phyloP scores from a whole-genome alignment of 2,888 invertebrate species.

The Chaitophorus viminalis region DNA sequence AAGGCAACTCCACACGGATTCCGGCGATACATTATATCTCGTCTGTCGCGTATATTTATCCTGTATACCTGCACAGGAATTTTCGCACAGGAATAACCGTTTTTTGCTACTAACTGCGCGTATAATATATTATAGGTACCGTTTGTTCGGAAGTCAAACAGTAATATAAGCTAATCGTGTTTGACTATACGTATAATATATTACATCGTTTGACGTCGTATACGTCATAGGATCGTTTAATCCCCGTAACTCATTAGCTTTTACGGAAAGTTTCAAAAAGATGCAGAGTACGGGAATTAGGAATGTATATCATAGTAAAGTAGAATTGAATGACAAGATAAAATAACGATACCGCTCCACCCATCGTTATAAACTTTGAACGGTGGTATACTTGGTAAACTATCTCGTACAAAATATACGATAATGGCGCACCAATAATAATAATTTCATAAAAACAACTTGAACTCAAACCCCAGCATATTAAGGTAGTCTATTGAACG shows the following conservation, averaged over 20 bases:
- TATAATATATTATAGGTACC: too few relatives aligned
- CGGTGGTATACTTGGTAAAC: constrained; percentile 41
- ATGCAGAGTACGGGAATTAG: neutral
- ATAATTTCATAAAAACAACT: constrained; percentile 45
- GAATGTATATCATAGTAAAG: too few relatives aligned
- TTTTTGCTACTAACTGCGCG: too few relatives aligned
- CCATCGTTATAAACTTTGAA: constrained; percentile 40
- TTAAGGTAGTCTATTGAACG: constrained; percentile 1
- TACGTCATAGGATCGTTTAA: neutral
- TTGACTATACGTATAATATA: too few relatives aligned
- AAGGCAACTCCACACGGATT: too few relatives aligned
- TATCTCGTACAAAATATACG: constrained; percentile 39
- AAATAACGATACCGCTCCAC: constrained; percentile 23
- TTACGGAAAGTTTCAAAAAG: constrained; percentile 25
- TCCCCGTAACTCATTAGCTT: constrained; percentile 16
- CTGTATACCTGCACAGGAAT: too few relatives aligned
- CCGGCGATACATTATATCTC: too few relatives aligned
- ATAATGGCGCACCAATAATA: constrained; percentile 42
- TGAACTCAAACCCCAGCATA: neutral
- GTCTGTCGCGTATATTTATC: too few relatives aligned
- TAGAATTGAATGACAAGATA: constrained; percentile 44
- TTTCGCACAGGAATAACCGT: too few relatives aligned
- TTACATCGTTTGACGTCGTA: neutral
- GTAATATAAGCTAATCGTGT: too few relatives aligned
- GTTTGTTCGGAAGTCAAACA: neutral